phyloP scores from a whole-genome alignment of 2,797 vertebrate species.

The Acanthopagrus latus region DNA sequence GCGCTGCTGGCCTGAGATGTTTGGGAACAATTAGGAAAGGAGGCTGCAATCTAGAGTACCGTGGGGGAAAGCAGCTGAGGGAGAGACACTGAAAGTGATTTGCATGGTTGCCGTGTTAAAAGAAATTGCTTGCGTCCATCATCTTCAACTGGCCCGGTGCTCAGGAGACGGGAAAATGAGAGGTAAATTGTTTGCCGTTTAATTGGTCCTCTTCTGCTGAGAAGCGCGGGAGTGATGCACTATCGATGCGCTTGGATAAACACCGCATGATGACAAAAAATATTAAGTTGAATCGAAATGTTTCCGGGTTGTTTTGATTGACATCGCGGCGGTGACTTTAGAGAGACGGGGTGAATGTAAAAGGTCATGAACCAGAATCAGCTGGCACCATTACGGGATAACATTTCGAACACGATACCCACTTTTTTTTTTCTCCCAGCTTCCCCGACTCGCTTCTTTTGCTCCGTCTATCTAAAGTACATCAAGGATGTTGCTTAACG shows the following conservation, averaged over 20 bases:
- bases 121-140: conserved; percentile 80
- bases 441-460: conserved; percentile 17
- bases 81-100: conserved; percentile 70
- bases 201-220: conserved; percentile 60
- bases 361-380: conserved; percentile 34
- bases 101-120: conserved; percentile 70
- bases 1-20: conserved; percentile 65
- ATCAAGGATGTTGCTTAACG: conserved; percentile 48
- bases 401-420: conserved; percentile 2
- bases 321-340: background rate
- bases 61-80: conserved; percentile 54
- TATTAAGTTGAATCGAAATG: conserved; percentile 2
- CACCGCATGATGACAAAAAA: conserved; percentile 27
- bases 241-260: conserved; percentile 24
- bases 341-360: background rate
- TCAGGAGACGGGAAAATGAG: conserved; percentile 68
- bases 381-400: background rate
- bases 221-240: conserved; percentile 15
- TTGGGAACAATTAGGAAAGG: conserved; percentile 78
- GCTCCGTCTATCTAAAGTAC: conserved; percentile 30
- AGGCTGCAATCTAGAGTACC: conserved; percentile 73
- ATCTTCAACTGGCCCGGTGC: conserved; percentile 69
- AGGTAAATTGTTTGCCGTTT: conserved; percentile 74
- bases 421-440: background rate
- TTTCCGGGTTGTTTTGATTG: conserved; percentile 21